Conservation (phyloP, 1,140 invertebrate genomes). For the Ditylenchus dipsaci region DNA sequence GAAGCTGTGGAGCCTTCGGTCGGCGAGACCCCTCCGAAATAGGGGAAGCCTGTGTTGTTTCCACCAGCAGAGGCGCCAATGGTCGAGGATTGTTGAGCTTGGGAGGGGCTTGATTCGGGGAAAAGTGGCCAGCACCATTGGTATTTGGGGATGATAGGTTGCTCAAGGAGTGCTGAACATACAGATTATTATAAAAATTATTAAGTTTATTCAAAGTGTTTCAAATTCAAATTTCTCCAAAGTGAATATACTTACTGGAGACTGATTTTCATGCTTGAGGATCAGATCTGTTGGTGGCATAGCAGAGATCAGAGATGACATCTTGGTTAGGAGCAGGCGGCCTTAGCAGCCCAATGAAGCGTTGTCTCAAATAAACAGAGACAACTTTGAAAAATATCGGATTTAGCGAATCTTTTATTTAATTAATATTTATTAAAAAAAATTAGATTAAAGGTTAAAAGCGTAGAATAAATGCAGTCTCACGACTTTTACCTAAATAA, state of each 20-base stretch:
- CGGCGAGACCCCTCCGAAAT: neutral
- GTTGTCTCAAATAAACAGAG: no score
- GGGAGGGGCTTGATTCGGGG: neutral
- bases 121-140: neutral
- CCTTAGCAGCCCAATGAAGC: no score
- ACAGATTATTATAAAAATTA: neutral
- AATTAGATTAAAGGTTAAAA: no score
- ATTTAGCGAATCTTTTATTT: no score
- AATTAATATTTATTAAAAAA: no score
- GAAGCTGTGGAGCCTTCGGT: neutral
- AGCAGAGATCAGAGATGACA: neutral
- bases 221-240: no score
- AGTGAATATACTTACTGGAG: neutral
- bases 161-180: neutral
- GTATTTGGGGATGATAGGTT: neutral
- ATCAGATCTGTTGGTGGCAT: neutral
- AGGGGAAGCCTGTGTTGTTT: neutral
- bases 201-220: no score
- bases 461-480: no score
- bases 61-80: neutral
- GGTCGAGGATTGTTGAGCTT: neutral
- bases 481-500: no score
- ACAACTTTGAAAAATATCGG: no score
- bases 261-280: neutral
- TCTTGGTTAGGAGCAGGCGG: no score